Conservation (phyloP, 2,888 invertebrate species). For the Adela reaumurella region DNA sequence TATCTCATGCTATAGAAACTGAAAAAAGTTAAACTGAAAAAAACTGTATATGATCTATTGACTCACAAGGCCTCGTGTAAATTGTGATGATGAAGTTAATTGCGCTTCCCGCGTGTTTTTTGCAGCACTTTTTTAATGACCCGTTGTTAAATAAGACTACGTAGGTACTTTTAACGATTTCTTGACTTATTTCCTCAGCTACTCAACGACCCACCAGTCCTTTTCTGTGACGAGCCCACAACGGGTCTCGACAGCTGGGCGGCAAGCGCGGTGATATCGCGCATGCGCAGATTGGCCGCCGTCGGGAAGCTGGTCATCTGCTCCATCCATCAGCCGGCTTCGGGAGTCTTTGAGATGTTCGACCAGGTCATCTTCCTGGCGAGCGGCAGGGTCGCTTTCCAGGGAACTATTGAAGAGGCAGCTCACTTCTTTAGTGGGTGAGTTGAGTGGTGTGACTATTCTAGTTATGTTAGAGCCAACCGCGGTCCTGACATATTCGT, state of each 20-base stretch:
- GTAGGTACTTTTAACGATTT: too few species aligned
- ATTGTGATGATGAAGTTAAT: too few species aligned
- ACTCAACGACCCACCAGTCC: conserved; percentile 79
- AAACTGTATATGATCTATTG: too few species aligned
- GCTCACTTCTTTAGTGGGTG: conserved; percentile 66
- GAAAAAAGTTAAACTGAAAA: too few species aligned
- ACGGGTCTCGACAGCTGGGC: conserved; percentile 89
- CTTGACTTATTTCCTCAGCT: too few species aligned
- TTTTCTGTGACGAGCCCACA: conserved; percentile 94
- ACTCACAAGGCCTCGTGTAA: too few species aligned
- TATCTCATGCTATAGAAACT: too few species aligned
- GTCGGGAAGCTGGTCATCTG: conserved; percentile 78
- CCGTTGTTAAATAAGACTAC: too few species aligned
- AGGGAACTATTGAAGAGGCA: conserved; percentile 71
- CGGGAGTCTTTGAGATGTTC: conserved; percentile 80
- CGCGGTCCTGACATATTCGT: too few species aligned
- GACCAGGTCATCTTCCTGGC: conserved; percentile 75
- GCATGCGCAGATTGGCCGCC: conserved; percentile 60
- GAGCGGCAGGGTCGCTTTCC: conserved; percentile 72
- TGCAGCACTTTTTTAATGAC: too few species aligned
- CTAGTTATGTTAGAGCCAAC: too few species aligned
- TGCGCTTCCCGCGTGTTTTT: too few species aligned
- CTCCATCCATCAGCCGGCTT: conserved; percentile 89
- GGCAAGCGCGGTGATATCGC: conserved; percentile 75
- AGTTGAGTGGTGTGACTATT: conserved; percentile 17